Conservation (phyloP, 2,888 invertebrate species). For the Smittia aterrima region DNA sequence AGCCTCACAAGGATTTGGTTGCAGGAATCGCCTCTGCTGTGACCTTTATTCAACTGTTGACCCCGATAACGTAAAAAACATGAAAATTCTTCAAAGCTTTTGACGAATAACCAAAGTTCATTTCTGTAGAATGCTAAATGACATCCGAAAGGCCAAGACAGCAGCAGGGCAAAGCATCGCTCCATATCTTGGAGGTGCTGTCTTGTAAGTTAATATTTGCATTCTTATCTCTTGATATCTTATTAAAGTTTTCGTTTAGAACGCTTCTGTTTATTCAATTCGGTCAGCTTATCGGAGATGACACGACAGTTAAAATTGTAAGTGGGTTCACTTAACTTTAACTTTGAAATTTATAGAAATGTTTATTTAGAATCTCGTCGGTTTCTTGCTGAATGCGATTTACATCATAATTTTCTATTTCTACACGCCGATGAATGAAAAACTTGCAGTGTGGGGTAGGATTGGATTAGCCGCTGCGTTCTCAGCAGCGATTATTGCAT, state of each 20-base stretch:
- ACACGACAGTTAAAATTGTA: constrained; percentile 69
- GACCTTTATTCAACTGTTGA: constrained; percentile 79
- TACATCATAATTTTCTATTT: constrained; percentile 68
- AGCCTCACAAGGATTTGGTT: constrained; percentile 63
- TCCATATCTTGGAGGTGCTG: constrained; percentile 73
- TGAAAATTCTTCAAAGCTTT: neutral
- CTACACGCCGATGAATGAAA: constrained; percentile 59
- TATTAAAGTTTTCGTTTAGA: constrained; percentile 54
- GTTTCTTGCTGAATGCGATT: constrained; percentile 64
- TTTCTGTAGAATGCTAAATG: constrained; percentile 64
- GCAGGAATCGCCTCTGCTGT: constrained; percentile 65
- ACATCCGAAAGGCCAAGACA: constrained; percentile 67
- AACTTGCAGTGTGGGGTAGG: constrained; percentile 58
- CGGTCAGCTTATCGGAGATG: constrained; percentile 70
- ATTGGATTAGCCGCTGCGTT: constrained; percentile 59
- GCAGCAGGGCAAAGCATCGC: constrained; percentile 65
- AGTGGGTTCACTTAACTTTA: neutral
- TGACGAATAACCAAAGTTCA: neutral
- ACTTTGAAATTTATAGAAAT: neutral
- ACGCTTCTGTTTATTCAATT: constrained; percentile 73
- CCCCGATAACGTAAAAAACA: constrained; percentile 58
- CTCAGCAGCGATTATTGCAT: constrained; percentile 61
- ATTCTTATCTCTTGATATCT: neutral
- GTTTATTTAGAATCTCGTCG: constrained; percentile 62
- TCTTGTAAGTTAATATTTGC: constrained; percentile 63